Conservation (phyloP, 1,140 invertebrate genomes). For the Drosophila sturtevanti region DNA sequence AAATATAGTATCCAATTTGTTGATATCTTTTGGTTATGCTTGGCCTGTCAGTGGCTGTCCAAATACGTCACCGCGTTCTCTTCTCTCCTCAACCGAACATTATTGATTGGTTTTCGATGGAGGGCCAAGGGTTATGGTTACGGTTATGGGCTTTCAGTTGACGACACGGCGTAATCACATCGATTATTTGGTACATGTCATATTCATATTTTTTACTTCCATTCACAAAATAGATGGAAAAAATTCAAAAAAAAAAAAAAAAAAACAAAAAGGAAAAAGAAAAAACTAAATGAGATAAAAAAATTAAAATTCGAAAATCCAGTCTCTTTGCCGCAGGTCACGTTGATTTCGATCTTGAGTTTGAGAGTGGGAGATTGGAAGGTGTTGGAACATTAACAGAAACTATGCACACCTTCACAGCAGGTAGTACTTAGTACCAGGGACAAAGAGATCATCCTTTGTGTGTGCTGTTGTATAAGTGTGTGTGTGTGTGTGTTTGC, state of each 20-base stretch:
- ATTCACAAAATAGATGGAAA: conserved; percentile 42
- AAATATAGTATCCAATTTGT: conserved; percentile 5
- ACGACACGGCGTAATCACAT: conserved; percentile 76
- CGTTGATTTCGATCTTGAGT: conserved; percentile 46
- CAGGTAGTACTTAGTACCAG: conserved; percentile 58
- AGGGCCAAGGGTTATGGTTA: conserved; percentile 53
- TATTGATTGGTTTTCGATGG: conserved; percentile 65
- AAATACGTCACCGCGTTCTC: conserved; percentile 71
- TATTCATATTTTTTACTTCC: conserved; percentile 53
- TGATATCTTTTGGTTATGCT: conserved; percentile 50
- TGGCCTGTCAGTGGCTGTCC: conserved; percentile 73
- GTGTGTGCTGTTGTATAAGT: conserved; percentile 12
- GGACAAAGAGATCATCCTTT: conserved; percentile 12
- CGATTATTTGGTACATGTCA: conserved; percentile 69
- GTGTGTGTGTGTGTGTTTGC: conserved; percentile 56
- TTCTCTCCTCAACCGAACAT: conserved; percentile 45
- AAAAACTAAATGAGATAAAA: no score
- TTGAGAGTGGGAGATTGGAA: conserved; percentile 50
- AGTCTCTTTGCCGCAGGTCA: conserved; percentile 62
- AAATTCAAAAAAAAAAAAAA: no score
- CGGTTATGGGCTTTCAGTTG: conserved; percentile 19
- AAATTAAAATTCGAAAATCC: conserved; percentile 51
- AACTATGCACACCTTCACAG: conserved; percentile 67
- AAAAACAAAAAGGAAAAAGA: not conserved
- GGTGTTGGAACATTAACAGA: conserved; percentile 73